phyloP scores from a whole-genome alignment of 2,797 vertebrate species.

The Hapalemur alaotrensis region DNA sequence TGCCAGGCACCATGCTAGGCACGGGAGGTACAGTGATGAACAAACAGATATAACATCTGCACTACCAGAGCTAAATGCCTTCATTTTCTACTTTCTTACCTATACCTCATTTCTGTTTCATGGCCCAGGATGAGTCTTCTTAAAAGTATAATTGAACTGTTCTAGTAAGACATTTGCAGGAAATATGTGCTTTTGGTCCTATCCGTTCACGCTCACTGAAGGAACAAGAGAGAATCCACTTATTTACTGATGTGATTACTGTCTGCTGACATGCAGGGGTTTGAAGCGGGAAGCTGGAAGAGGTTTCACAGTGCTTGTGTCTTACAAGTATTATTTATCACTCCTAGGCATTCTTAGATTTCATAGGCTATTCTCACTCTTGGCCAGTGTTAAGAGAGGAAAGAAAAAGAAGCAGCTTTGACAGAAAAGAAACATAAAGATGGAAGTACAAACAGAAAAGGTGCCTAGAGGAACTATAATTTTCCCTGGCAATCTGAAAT shows the following conservation, averaged over 20 bases:
- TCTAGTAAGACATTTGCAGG: neutral
- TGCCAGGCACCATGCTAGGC: neutral
- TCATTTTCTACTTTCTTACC: conserved; percentile 12
- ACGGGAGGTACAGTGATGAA: neutral
- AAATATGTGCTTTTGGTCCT: neutral
- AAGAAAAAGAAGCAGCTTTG: neutral
- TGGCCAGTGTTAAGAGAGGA: neutral
- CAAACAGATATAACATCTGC: neutral
- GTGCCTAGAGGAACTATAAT: neutral
- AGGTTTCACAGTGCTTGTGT: neutral
- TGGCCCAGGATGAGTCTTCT: neutral
- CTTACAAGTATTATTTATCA: neutral
- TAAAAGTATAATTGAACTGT: conserved; percentile 7
- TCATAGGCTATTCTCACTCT: neutral
- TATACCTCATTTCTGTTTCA: neutral
- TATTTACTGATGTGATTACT: conserved; percentile 1
- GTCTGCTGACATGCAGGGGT: neutral
- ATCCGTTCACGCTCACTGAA: neutral
- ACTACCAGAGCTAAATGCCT: neutral
- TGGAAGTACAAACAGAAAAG: neutral
- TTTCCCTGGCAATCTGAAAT: neutral
- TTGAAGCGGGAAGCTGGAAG: neutral
- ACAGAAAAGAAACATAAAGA: neutral
- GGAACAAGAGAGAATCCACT: neutral
- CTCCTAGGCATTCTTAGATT: neutral